These are phyloP conservation scores for Novumbra hubbsi DNA, from an alignment of 2,797 vertebrate genomes.

Conservation along the genomic window DNA sequence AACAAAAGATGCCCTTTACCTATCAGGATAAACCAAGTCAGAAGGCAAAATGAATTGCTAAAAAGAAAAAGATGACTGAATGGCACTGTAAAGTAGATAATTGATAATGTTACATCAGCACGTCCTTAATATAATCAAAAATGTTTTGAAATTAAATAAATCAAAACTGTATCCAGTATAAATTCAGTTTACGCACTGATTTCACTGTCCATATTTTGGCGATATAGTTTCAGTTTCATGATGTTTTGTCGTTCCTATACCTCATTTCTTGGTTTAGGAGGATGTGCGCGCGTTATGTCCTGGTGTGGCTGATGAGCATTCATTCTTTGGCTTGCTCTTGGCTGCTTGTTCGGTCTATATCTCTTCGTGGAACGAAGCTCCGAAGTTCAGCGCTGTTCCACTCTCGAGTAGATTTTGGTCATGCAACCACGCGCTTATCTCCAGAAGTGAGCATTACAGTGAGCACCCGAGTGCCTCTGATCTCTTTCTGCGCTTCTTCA, in stretches of 20 bases:
- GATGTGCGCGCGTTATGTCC: background rate
- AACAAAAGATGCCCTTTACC: background rate
- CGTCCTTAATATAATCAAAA: background rate
- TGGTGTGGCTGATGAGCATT: background rate
- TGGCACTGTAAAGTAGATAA: background rate
- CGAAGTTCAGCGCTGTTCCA: constrained; percentile 44
- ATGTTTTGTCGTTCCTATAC: background rate
- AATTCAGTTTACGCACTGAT: background rate
- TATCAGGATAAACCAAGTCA: background rate
- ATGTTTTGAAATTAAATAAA: background rate
- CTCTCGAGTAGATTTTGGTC: constrained; percentile 32
- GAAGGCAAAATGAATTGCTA: background rate
- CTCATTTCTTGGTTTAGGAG: background rate
- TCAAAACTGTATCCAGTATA: background rate
- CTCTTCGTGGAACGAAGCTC: constrained; percentile 8
- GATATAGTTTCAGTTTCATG: background rate
- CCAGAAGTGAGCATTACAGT: constrained; percentile 52
- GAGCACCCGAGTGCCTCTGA: constrained; percentile 59
- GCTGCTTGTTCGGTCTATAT: background rate
- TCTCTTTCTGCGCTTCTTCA: constrained; percentile 57
- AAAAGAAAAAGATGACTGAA: background rate
- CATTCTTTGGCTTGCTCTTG: background rate
- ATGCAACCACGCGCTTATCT: constrained; percentile 51
- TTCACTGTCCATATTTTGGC: background rate
- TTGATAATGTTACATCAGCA: background rate